Evolutionary conservation across 2,797 vertebrate species (phyloP).

Genomic region (Poeciliopsis gracilis): DNA sequence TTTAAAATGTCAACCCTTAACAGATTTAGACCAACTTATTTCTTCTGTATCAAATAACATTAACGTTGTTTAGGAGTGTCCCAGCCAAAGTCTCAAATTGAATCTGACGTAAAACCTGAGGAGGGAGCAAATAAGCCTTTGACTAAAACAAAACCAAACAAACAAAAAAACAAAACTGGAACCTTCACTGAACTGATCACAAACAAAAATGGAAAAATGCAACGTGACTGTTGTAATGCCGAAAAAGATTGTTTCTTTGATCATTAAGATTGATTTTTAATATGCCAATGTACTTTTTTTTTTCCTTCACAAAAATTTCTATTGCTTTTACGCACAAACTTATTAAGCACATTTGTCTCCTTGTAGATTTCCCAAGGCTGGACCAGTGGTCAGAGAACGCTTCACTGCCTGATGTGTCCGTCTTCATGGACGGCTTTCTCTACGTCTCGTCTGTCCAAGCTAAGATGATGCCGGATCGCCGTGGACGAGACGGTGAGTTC

Average conservation of each 20-base stretch:
- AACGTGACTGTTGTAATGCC: background rate
- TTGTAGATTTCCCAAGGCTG: constrained; percentile 87
- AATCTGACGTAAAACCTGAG: background rate
- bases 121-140: background rate
- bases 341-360: constrained; percentile 5
- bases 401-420: constrained; percentile 74
- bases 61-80: background rate
- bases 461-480: constrained; percentile 85
- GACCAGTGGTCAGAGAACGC: constrained; percentile 80
- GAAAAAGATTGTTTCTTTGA: background rate
- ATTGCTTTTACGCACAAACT: background rate
- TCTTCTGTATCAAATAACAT: background rate
- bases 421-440: constrained; percentile 93
- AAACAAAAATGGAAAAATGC: background rate
- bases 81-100: background rate
- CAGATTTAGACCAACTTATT: background rate
- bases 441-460: constrained; percentile 82
- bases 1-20: background rate
- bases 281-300: background rate
- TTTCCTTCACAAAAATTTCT: background rate
- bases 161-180: background rate
- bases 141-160: background rate
- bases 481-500: constrained; percentile 88
- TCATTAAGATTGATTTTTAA: background rate
- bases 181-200: background rate